Base-by-base conservation (phyloP, 2,888 invertebrate species). In the Lasioglossum figueresi region DNA sequence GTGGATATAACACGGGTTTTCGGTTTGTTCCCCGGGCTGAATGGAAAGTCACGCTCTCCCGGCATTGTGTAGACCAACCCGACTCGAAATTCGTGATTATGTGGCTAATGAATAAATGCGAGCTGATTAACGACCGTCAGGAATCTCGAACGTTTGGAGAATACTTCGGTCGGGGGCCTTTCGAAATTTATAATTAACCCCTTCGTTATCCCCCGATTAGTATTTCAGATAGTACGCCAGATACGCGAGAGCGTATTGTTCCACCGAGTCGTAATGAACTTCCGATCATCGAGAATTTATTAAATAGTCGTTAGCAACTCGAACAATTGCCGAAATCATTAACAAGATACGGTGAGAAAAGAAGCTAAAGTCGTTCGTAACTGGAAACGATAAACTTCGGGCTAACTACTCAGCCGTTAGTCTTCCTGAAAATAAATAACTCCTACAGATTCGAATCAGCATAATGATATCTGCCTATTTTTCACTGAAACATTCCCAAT, bases 21-120 rank as follows among this genome's bases (percentile, higher is more conserved):
- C 48, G 73, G 72, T 37, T 79, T 68, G 45, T 37, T 76, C 63
- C 31, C 31, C 56, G 23, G 74, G 48, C 48, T 52, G 66, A 84
- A 84, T 79, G 52, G 79, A 83, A 83, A 84, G 83, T 84, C 72
- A 76, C 63, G 63, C 23, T 71, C 40, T 45, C 59, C 12, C 34
- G 45, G 23, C 66, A 48, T 83, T 66, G 56, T 45, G 76, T 73
- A 70, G 66, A 66, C 72, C 72, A 31, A 76, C 40, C 45, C 43
- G 75, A 52, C 45, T 19, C 48, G 59, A n/a, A 66, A 45, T 37
- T 72, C 45, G 23, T 45, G 78, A 78, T 82, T 66, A 73, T 83
- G 56, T 12, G 14, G 70, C 74, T 52, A n/a, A 82, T 63, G 78
- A 82, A 82, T 78, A 75, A 68, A 84, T 78, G 52, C 76, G 8